Evolutionary conservation across 1,140 invertebrate species (phyloP).

Genomic region (Rhyacophila brunnea): DNA sequence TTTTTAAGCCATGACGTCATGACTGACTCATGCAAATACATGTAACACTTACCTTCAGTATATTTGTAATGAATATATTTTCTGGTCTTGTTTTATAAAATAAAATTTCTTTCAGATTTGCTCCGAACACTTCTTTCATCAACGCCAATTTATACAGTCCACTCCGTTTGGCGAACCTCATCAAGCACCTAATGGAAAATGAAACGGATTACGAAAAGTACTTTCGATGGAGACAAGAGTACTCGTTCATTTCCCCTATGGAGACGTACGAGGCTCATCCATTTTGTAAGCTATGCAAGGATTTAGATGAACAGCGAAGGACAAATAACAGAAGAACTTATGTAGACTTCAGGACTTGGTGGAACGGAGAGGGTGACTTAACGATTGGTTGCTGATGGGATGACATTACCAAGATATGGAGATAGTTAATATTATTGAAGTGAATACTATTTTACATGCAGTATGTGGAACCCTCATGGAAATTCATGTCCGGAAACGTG

Average conservation of each 20-base stretch:
- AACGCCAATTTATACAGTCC: constrained; percentile 11
- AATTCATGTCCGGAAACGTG: too few species aligned
- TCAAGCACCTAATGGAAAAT: constrained; percentile 39
- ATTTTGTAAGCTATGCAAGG: constrained; percentile 38
- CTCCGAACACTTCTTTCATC: constrained; percentile 13
- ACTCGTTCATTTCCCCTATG: constrained; percentile 21
- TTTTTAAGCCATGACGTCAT: too few species aligned
- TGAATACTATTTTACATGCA: too few species aligned
- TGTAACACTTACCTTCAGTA: too few species aligned
- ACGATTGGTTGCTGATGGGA: too few species aligned
- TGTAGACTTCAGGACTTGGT: constrained; percentile 10
- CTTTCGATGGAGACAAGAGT: constrained; percentile 41
- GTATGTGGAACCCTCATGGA: too few species aligned
- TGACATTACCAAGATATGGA: too few species aligned
- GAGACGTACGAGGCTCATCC: constrained; percentile 28
- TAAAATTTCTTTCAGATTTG: constrained; percentile 12
- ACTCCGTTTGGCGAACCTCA: constrained; percentile 20
- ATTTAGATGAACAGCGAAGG: constrained; percentile 23
- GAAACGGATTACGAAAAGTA: constrained; percentile 38
- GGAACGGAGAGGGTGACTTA: constrained; percentile 3
- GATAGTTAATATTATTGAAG: too few species aligned
- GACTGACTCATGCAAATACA: too few species aligned
- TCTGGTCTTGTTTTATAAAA: too few species aligned
- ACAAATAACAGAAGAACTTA: background rate
- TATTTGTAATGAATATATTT: too few species aligned